phyloP scores from a whole-genome alignment of 2,797 vertebrate species.

The Xiphorhynchus erythropygius region DNA sequence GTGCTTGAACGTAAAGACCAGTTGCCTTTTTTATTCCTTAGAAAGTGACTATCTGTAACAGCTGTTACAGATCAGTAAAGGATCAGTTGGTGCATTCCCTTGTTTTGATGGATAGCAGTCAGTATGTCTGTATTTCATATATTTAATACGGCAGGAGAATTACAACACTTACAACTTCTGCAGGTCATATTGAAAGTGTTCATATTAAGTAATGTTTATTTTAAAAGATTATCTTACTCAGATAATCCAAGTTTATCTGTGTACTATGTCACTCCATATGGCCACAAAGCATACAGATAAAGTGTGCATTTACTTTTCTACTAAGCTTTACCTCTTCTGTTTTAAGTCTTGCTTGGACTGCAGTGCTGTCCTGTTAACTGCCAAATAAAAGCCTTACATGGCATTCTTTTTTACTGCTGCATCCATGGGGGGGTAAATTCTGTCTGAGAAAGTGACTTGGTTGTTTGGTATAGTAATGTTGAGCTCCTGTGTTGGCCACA shows the following conservation, averaged over 20 bases:
- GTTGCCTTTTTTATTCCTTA: neutral
- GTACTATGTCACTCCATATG: neutral
- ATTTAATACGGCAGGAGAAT: neutral
- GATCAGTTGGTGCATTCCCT: neutral
- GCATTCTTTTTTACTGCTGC: neutral
- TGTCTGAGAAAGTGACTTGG: neutral
- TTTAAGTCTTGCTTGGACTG: neutral
- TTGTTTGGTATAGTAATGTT: neutral
- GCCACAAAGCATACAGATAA: neutral
- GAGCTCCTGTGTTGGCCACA: neutral
- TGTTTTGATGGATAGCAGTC: neutral
- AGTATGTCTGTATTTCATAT: neutral
- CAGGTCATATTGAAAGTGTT: neutral
- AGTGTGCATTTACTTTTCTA: neutral
- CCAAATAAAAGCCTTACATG: neutral
- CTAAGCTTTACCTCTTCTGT: neutral
- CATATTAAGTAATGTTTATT: neutral
- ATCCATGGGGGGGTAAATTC: accelerated
- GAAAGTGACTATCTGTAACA: neutral
- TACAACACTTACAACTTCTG: neutral
- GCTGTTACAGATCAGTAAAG: neutral
- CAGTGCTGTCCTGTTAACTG: neutral
- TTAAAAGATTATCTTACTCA: neutral
- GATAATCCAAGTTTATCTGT: neutral
- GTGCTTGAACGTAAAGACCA: neutral